Conservation (phyloP, 2,888 invertebrate species). For the Hymenopus coronatus region DNA sequence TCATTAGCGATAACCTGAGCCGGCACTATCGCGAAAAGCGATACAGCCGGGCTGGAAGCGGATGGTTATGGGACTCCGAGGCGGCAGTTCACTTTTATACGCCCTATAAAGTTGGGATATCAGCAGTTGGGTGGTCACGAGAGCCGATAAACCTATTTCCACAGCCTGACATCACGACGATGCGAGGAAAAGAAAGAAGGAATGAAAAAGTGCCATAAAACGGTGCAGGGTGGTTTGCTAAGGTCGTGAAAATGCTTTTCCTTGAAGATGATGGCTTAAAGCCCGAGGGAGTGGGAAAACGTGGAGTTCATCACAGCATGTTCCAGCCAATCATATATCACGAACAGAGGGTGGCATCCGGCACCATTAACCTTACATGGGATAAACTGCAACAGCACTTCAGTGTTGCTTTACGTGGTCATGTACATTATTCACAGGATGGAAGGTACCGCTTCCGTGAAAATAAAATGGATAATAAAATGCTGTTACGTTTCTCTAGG, state of each 20-base stretch:
- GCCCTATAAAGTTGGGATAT: slow-evolving; percentile 5
- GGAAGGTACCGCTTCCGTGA: too few relatives aligned
- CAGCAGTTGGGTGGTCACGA: neutral
- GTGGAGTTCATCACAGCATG: neutral
- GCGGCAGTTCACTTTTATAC: slow-evolving; percentile 9
- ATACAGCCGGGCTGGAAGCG: neutral
- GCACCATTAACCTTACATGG: neutral
- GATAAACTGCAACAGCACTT: neutral
- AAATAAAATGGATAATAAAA: too few relatives aligned
- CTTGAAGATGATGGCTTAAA: slow-evolving; percentile 11
- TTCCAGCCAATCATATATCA: neutral
- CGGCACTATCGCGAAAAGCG: neutral
- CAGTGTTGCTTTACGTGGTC: neutral
- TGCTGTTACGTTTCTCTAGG: too few relatives aligned
- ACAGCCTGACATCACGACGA: neutral
- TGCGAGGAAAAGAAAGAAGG: slow-evolving; percentile 1
- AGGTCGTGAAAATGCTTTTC: slow-evolving; percentile 17
- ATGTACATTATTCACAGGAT: neutral
- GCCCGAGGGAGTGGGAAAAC: neutral
- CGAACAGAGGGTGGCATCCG: neutral
- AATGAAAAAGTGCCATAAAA: slow-evolving; percentile 10
- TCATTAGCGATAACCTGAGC: neutral
- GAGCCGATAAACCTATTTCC: slow-evolving; percentile 12
- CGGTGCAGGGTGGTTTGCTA: neutral
- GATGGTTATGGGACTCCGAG: neutral